Percentiles rank a stretch among this genome's conserved stretches.
Evolutionary conservation across 2,113 vertebrate species (phyloP).

Genomic region (Tachysurus fulvidraco): DNA sequence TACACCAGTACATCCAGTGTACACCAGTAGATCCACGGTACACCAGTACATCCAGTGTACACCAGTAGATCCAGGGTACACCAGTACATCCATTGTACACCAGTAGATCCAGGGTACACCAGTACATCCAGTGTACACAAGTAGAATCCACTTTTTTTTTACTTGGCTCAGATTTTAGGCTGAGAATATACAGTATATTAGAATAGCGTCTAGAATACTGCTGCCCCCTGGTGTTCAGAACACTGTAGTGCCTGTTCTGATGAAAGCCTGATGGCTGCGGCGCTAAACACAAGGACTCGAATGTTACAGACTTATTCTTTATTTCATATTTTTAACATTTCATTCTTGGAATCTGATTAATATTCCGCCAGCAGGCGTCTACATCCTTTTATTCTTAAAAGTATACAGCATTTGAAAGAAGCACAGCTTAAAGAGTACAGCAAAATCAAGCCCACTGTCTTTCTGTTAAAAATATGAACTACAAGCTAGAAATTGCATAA

Average conservation of each 20-base stretch:
- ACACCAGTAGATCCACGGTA: no score
- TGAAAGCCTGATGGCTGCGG: neutral
- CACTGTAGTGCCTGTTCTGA: neutral
- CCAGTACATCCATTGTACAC: no score
- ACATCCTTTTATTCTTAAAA: conserved; percentile 29
- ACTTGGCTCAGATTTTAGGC: no score
- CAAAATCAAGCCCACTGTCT: conserved; percentile 35
- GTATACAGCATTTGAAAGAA: conserved; percentile 55
- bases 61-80: no score
- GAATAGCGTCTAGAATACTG: conserved; percentile 23
- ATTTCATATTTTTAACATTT: conserved; percentile 56
- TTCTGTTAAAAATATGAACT: conserved; percentile 45
- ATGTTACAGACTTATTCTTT: conserved; percentile 26
- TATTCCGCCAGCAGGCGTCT: conserved; percentile 71
- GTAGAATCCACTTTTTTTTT: no score
- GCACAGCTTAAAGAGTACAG: conserved; percentile 56
- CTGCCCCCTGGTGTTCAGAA: conserved; percentile 62
- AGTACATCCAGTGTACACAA: no score
- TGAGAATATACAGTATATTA: no score
- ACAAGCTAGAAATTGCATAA: conserved; percentile 49
- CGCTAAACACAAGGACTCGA: neutral
- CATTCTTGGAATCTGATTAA: conserved; percentile 62
- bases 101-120: no score
- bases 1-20: no score
- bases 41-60: no score